phyloP scores from a whole-genome alignment of 1,140 invertebrate genomes.

The Arion vulgaris region DNA sequence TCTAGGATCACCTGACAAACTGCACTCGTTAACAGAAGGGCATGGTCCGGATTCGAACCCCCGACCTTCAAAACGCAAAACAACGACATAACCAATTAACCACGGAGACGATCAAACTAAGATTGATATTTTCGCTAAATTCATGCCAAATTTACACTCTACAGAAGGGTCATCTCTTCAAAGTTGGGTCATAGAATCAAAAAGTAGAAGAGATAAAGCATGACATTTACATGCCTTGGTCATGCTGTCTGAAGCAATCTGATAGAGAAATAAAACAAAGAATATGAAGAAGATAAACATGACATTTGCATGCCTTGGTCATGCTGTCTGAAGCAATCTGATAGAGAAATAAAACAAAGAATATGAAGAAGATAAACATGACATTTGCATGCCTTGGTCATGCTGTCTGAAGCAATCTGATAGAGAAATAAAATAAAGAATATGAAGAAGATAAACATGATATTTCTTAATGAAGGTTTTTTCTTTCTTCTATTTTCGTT shows the following conservation, averaged over 20 bases:
- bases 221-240: slow-evolving; percentile 88
- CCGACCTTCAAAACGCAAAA: too few species aligned
- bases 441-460: slow-evolving; percentile 94
- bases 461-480: too few species aligned
- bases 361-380: slow-evolving; percentile 94
- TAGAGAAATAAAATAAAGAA: slow-evolving; percentile 84
- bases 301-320: slow-evolving; percentile 86
- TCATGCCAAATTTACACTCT: too few species aligned
- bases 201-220: slow-evolving; percentile 91
- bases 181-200: slow-evolving; percentile 85
- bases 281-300: slow-evolving; percentile 92
- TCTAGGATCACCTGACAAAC: too few species aligned
- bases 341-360: slow-evolving; percentile 82
- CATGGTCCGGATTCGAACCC: too few species aligned
- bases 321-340: slow-evolving; percentile 89
- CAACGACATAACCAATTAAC: too few species aligned
- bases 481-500: too few species aligned
- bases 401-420: slow-evolving; percentile 89
- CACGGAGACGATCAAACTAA: too few species aligned
- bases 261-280: slow-evolving; percentile 83
- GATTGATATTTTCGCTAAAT: too few species aligned
- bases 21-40: too few species aligned
- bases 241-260: slow-evolving; percentile 89
- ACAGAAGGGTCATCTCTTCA: too few species aligned
- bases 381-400: slow-evolving; percentile 84